Conservation (phyloP, 2,113 vertebrate genomes). For the Hiodon tergisus region DNA sequence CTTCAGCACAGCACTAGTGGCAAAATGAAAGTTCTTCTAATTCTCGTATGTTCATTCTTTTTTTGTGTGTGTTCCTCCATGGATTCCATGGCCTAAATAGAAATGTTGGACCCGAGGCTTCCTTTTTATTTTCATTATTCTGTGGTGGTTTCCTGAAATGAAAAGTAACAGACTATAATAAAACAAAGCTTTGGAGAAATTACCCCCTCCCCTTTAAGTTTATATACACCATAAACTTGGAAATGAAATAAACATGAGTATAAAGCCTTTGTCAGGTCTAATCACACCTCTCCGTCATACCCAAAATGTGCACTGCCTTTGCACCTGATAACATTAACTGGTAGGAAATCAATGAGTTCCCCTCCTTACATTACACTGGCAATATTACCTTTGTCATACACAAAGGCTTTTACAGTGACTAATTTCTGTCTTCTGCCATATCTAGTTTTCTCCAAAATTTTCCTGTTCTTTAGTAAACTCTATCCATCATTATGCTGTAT, state of each 20-base stretch:
- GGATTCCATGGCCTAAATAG: constrained; percentile 73
- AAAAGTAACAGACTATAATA: background rate
- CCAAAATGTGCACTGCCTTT: background rate
- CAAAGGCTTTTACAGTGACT: constrained; percentile 44
- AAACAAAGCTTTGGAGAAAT: constrained; percentile 13
- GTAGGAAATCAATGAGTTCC: background rate
- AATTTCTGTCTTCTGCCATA: constrained; percentile 39
- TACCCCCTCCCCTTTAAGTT: background rate
- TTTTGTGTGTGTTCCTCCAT: constrained; percentile 58
- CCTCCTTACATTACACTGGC: constrained; percentile 47
- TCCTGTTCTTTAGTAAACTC: constrained; percentile 32
- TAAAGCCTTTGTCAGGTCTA: background rate
- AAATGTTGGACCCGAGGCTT: constrained; percentile 64
- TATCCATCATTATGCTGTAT: constrained; percentile 53
- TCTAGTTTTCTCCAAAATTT: constrained; percentile 25
- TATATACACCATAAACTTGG: background rate
- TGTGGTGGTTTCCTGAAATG: constrained; percentile 41
- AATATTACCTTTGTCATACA: constrained; percentile 47
- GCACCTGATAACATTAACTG: background rate
- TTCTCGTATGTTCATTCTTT: constrained; percentile 54
- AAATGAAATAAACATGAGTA: constrained; percentile 3
- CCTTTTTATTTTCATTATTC: constrained; percentile 39
- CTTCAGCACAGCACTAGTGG: constrained; percentile 31
- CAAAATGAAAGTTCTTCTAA: constrained; percentile 18
- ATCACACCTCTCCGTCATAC: background rate